Evolutionary conservation across 35 echinoderm and acorn worm genomes (phyloP).

Genomic region (Stichopus chloronotus): DNA sequence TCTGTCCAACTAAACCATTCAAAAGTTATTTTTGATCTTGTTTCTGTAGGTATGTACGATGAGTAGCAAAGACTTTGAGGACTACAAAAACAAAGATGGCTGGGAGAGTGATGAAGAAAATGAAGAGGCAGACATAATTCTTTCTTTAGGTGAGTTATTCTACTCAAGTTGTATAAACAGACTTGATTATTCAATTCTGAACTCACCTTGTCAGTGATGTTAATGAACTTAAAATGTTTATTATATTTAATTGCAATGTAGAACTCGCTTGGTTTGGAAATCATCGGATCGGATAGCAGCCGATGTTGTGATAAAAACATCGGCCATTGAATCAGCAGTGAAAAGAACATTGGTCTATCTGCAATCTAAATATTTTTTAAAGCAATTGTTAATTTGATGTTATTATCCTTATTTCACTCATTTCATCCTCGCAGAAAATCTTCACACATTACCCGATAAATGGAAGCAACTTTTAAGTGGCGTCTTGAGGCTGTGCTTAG

Average conservation of each 20-base stretch:
- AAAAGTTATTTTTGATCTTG: neutral
- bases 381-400: neutral
- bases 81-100: constrained; percentile 54
- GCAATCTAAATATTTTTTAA: no score
- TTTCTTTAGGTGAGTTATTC: constrained; percentile 28
- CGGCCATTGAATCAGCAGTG: no score
- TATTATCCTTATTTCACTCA: no score
- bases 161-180: neutral
- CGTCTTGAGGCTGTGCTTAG: constrained; percentile 56
- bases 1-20: no score
- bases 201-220: no score
- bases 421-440: constrained; percentile 51
- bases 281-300: no score
- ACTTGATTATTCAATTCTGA: no score
- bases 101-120: constrained; percentile 66
- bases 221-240: no score
- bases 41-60: constrained; percentile 56
- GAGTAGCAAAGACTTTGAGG: constrained; percentile 63
- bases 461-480: constrained; percentile 72
- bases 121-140: constrained; percentile 54
- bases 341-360: no score
- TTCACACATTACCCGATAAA: constrained; percentile 51
- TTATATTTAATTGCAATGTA: no score
- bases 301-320: no score
- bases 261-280: no score